Conservation (phyloP, 2,113 vertebrate species). For the Rhegmatorhina hoffmannsi region DNA sequence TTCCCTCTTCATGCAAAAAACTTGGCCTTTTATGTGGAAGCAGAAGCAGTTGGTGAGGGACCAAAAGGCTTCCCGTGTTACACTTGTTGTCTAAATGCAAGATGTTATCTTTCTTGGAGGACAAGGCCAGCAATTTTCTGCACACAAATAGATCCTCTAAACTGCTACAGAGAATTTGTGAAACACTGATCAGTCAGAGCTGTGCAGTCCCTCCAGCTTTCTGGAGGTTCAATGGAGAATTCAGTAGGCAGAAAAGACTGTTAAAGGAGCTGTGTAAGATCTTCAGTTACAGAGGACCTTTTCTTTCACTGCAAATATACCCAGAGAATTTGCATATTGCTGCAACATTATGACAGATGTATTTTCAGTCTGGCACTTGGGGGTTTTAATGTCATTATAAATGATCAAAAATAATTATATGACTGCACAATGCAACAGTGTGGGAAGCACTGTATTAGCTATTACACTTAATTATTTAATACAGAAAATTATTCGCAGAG, state of each 20-base stretch:
- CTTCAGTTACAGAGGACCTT: not conserved
- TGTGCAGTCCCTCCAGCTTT: not conserved
- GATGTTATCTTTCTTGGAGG: conserved; percentile 1
- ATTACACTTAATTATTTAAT: conserved; percentile 75
- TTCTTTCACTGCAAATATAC: not conserved
- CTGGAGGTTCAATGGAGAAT: not conserved
- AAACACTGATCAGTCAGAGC: not conserved
- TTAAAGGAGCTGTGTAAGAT: not conserved
- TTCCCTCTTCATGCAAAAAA: not conserved
- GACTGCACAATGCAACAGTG: conserved; percentile 61
- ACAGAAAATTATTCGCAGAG: conserved; percentile 50
- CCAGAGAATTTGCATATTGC: conserved; percentile 53
- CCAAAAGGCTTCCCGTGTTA: not conserved
- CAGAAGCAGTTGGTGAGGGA: not conserved
- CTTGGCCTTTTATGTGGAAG: not conserved
- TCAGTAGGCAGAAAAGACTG: not conserved
- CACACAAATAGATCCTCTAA: not conserved
- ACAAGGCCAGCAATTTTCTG: not conserved
- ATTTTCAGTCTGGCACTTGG: conserved; percentile 66
- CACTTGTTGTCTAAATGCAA: not conserved
- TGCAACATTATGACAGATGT: conserved; percentile 74
- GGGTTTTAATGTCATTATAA: conserved; percentile 60
- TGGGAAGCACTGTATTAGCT: conserved; percentile 70
- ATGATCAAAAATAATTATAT: conserved; percentile 69
- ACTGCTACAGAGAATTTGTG: not conserved